Percentiles rank a stretch among this genome's conserved stretches.
Evolutionary conservation across 2,888 invertebrate genomes (phyloP).

Genomic region (Stenchaetothrips biformis): DNA sequence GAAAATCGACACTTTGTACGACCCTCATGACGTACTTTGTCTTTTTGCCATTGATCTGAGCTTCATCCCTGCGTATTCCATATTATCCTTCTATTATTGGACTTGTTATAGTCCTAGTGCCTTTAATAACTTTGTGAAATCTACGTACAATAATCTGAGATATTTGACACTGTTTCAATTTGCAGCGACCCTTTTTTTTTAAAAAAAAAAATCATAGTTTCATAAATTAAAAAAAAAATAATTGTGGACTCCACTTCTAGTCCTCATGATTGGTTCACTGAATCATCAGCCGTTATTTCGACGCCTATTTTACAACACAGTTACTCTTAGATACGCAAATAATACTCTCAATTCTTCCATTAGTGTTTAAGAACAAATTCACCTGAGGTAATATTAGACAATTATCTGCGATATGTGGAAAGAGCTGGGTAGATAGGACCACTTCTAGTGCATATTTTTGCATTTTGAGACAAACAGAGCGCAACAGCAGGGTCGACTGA

Average conservation of each 20-base stretch:
- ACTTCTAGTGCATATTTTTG: not conserved
- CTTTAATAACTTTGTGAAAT: not conserved
- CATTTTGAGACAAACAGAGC: too few relatives aligned
- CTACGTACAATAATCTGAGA: not conserved
- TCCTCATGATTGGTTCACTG: not conserved
- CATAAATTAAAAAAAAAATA: not conserved
- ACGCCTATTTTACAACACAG: not conserved
- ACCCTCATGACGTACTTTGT: not conserved
- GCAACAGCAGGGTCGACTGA: too few relatives aligned
- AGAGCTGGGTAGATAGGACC: conserved; percentile 16
- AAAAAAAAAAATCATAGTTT: not conserved
- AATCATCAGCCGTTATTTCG: not conserved
- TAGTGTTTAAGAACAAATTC: not conserved
- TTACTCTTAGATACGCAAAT: not conserved
- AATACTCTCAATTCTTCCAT: conserved; percentile 4
- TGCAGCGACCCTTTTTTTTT: not conserved
- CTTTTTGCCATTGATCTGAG: not conserved
- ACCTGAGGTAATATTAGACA: not conserved
- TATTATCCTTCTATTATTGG: not conserved
- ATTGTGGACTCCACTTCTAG: not conserved
- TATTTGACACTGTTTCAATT: not conserved
- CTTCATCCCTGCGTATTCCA: conserved; percentile 2
- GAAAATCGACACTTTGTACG: too few relatives aligned
- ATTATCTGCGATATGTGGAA: not conserved
- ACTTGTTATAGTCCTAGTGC: not conserved